A percentile compares a stretch with the other conserved stretches of the same genome.
These are phyloP conservation scores for Arenaria interpres DNA, from an alignment of 2,113 vertebrate species.

Conservation along the genomic window DNA sequence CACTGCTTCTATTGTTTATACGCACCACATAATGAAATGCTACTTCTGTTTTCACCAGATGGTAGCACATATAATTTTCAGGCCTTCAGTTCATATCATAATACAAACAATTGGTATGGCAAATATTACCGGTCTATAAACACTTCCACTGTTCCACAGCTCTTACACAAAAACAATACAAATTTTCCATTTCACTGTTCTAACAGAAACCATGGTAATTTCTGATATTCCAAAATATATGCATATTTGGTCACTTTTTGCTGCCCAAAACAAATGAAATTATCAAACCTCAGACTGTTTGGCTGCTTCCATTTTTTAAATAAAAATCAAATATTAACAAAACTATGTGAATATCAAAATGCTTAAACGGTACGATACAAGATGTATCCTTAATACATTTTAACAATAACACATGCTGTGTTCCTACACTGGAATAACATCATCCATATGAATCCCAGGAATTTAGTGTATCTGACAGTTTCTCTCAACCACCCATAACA, in stretches of 20 bases:
- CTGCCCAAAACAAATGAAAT: conserved; percentile 43
- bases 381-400: conserved; percentile 76
- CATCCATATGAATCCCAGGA: conserved; percentile 86
- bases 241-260: conserved; percentile 41
- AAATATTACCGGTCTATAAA: conserved; percentile 63
- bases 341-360: conserved; percentile 63
- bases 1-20: conserved; percentile 54
- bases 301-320: conserved; percentile 12
- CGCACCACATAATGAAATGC: conserved; percentile 65
- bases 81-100: conserved; percentile 63
- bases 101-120: conserved; percentile 69
- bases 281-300: conserved; percentile 47
- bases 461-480: conserved; percentile 89
- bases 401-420: conserved; percentile 87
- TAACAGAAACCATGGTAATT: conserved; percentile 53
- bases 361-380: conserved; percentile 53
- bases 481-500: conserved; percentile 89
- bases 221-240: not conserved
- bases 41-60: conserved; percentile 73
- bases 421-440: conserved; percentile 82
- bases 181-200: conserved; percentile 24
- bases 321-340: conserved; percentile 65
- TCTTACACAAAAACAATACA: conserved; percentile 2
- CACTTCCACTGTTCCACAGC: conserved; percentile 33
- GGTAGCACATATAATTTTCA: conserved; percentile 69